Conservation (phyloP, 2,113 vertebrate genomes). For the Muntiacus reevesi region DNA sequence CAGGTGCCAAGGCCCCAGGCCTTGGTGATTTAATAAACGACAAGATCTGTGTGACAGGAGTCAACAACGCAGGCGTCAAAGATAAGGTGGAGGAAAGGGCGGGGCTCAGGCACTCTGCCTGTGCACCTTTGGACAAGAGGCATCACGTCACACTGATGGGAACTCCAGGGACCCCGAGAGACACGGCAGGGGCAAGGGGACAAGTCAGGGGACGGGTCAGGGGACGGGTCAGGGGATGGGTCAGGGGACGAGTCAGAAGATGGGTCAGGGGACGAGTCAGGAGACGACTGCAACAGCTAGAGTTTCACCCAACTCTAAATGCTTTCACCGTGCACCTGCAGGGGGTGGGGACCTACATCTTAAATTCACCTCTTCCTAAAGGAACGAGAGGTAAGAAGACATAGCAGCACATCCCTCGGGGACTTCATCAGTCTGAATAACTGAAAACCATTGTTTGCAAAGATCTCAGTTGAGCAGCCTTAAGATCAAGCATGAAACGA, state of each 20-base stretch:
- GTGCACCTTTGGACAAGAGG: neutral
- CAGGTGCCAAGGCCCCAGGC: neutral
- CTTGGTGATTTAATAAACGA: neutral
- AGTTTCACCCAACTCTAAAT: neutral
- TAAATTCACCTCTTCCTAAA: neutral
- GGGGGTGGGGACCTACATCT: neutral
- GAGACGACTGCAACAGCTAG: neutral
- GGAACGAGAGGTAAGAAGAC: neutral
- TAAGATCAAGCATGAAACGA: neutral
- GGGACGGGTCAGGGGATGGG: neutral
- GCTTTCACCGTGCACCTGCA: neutral
- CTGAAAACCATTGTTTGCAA: constrained; percentile 28
- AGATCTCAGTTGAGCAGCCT: neutral
- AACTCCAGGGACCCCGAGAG: neutral
- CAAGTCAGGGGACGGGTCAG: neutral
- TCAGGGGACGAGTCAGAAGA: neutral
- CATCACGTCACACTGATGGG: neutral
- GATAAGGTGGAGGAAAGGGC: neutral
- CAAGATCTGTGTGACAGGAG: neutral
- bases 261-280: neutral
- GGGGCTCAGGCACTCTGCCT: fast-evolving
- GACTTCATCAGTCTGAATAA: constrained; percentile 15
- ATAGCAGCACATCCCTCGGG: neutral
- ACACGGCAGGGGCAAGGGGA: neutral
- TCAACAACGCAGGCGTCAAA: neutral